phyloP scores from a whole-genome alignment of 2,797 vertebrate genomes.

The Acanthopagrus latus region DNA sequence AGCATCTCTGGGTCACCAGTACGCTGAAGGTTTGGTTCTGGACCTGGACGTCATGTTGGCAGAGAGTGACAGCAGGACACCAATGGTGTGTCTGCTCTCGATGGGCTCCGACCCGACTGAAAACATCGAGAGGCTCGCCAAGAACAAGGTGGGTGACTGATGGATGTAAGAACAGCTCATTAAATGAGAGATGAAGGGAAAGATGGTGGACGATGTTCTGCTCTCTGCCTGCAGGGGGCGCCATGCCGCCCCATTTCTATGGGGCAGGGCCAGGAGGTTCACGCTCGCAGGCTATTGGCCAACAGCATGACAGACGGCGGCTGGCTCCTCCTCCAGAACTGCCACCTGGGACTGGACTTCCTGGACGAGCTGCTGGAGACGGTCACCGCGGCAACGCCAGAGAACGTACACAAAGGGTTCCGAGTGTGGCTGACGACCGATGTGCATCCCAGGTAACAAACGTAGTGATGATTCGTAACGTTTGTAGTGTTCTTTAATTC shows the following conservation, averaged over 20 bases:
- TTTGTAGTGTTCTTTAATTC: too few relatives aligned
- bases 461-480: too few relatives aligned
- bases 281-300: slow-evolving; percentile 87
- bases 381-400: slow-evolving; percentile 68
- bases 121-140: slow-evolving; percentile 88
- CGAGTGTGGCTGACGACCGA: slow-evolving; percentile 90
- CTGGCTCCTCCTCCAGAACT: slow-evolving; percentile 92
- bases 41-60: slow-evolving; percentile 87
- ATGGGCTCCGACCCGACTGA: slow-evolving; percentile 91
- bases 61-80: slow-evolving; percentile 87
- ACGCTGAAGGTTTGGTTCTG: slow-evolving; percentile 86
- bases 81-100: slow-evolving; percentile 89
- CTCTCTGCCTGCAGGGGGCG: slow-evolving; percentile 76
- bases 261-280: slow-evolving; percentile 91
- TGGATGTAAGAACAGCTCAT: too few relatives aligned
- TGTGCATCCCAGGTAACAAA: slow-evolving; percentile 77
- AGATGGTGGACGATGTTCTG: background rate
- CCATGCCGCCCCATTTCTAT: slow-evolving; percentile 88
- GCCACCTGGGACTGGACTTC: slow-evolving; percentile 89
- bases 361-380: slow-evolving; percentile 88
- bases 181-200: too few relatives aligned
- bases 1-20: slow-evolving; percentile 86
- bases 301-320: slow-evolving; percentile 88
- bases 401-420: slow-evolving; percentile 80
- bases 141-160: slow-evolving; percentile 80